Conservation (phyloP, 2,113 vertebrate species). For the Petrocephalus microphthalmus region DNA sequence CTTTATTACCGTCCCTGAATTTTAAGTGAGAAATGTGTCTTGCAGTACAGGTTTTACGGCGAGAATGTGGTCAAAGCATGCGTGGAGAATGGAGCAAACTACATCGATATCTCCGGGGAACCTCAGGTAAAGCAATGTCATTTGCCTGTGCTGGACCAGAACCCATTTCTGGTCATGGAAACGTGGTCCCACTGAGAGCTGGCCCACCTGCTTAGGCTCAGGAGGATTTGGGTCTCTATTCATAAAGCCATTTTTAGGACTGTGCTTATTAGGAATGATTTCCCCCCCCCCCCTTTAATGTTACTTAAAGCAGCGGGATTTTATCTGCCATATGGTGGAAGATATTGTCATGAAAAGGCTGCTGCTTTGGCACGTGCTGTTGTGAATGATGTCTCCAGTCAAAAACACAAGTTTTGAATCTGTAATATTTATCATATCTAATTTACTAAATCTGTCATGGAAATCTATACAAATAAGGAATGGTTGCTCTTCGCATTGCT, state of each 20-base stretch:
- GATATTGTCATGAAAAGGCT: background rate
- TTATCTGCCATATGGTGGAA: background rate
- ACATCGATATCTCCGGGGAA: slow-evolving; percentile 85
- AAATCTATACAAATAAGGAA: background rate
- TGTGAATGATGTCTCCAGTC: background rate
- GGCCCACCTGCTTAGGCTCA: slow-evolving; percentile 4
- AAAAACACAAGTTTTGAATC: background rate
- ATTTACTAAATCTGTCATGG: background rate
- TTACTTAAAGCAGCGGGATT: background rate
- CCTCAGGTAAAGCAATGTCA: slow-evolving; percentile 71
- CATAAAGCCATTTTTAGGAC: slow-evolving; percentile 13
- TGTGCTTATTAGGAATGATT: background rate
- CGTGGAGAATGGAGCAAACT: slow-evolving; percentile 86
- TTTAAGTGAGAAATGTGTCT: slow-evolving; percentile 20
- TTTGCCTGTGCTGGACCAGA: background rate
- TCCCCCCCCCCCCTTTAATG: background rate
- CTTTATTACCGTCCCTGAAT: background rate
- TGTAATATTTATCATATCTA: background rate
- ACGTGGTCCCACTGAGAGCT: background rate
- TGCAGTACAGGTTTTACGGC: slow-evolving; percentile 86
- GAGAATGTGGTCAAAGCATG: slow-evolving; percentile 86
- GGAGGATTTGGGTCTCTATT: background rate
- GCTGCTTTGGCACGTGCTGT: background rate
- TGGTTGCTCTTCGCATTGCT: background rate
- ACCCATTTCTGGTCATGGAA: slow-evolving; percentile 12